Percentiles rank a stretch among this genome's conserved stretches.
These are phyloP conservation scores for Chalcis sispes DNA, from an alignment of 2,888 invertebrate genomes.

Conservation along the genomic window DNA sequence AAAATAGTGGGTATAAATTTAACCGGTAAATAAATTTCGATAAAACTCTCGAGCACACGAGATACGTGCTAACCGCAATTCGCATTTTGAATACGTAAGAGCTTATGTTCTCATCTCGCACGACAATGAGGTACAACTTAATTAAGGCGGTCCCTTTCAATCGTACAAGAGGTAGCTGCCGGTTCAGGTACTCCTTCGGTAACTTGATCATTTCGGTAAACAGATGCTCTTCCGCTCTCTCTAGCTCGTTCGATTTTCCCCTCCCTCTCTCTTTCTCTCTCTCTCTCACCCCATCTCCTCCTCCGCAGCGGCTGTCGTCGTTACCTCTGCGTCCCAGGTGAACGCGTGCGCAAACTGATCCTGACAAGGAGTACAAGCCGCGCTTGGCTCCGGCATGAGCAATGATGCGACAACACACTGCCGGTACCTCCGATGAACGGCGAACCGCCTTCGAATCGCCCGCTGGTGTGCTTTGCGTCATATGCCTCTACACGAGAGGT, in stretches of 20 bases:
- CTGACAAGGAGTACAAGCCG: slow-evolving; percentile 59
- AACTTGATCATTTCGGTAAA: slow-evolving; percentile 65
- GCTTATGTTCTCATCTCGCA: no score
- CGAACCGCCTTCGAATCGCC: slow-evolving; percentile 27
- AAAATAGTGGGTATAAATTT: no score
- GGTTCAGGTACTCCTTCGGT: slow-evolving; percentile 34
- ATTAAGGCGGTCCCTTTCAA: slow-evolving; percentile 66
- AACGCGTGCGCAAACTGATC: slow-evolving; percentile 60
- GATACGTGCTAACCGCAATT: no score
- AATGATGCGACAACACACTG: slow-evolving; percentile 61
- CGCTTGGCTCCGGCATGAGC: slow-evolving; percentile 54
- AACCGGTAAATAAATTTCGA: no score
- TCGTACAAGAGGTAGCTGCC: slow-evolving; percentile 1
- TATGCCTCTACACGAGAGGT: neutral
- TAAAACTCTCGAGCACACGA: no score
- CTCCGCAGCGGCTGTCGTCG: neutral
- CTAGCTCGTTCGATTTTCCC: no score
- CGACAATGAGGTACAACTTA: slow-evolving; percentile 58
- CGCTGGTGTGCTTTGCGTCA: neutral
- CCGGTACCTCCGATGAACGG: slow-evolving; percentile 19
- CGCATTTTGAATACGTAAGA: no score
- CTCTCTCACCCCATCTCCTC: neutral
- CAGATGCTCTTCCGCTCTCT: slow-evolving; percentile 50
- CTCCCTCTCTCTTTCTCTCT: slow-evolving; percentile 9
- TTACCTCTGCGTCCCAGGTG: slow-evolving; percentile 27